Conservation (phyloP, 1,140 invertebrate species). For the Brachionus plicatilis region DNA sequence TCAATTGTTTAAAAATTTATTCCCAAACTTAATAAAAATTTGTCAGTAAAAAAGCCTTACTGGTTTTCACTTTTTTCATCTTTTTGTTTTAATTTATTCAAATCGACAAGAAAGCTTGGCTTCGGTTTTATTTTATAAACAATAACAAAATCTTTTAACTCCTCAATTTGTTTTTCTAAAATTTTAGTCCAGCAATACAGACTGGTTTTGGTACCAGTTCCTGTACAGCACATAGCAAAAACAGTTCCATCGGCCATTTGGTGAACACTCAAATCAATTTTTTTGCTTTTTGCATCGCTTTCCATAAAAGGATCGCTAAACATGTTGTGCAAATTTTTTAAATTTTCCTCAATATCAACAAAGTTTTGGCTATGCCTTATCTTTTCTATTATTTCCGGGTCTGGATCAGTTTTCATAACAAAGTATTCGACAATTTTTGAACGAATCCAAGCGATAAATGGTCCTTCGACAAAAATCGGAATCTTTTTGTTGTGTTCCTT, state of each 20-base stretch:
- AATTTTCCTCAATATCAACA: constrained; percentile 42
- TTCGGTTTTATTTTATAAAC: constrained; percentile 19
- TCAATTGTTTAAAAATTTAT: not conserved
- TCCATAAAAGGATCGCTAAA: not conserved
- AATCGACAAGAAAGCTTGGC: not conserved
- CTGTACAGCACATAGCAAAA: constrained; percentile 76
- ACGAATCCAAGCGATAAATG: constrained; percentile 72
- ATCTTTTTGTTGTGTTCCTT: constrained; percentile 62
- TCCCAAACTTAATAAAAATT: not conserved
- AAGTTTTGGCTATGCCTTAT: constrained; percentile 54
- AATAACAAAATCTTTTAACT: not conserved
- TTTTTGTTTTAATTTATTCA: not conserved
- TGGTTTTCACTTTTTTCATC: not conserved
- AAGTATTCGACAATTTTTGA: constrained; percentile 76
- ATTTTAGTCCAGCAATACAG: constrained; percentile 69
- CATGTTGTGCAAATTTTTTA: not conserved
- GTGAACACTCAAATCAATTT: constrained; percentile 61
- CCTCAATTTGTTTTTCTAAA: constrained; percentile 54
- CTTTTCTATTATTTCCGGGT: constrained; percentile 48
- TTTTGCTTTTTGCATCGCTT: constrained; percentile 43
- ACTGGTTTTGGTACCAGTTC: constrained; percentile 68
- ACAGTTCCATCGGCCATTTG: constrained; percentile 89
- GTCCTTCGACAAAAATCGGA: constrained; percentile 79
- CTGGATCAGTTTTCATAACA: constrained; percentile 67
- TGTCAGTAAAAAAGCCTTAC: not conserved